These are phyloP conservation scores for Tachycineta bicolor DNA, from an alignment of 2,113 vertebrate species.

Conservation along the genomic window DNA sequence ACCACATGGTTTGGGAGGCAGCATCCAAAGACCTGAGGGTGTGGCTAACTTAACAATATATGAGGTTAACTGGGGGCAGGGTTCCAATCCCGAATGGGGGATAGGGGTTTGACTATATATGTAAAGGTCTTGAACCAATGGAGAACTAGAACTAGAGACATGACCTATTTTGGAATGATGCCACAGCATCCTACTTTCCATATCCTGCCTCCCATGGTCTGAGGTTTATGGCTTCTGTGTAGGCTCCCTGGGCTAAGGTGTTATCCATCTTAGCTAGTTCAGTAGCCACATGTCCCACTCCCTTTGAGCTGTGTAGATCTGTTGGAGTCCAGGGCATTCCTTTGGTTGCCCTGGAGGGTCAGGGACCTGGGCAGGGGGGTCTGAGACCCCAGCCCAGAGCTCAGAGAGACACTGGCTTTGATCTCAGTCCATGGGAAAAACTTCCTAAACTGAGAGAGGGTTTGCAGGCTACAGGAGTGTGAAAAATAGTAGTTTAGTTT, in stretches of 20 bases:
- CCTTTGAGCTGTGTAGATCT: too few species aligned
- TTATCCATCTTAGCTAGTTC: not conserved
- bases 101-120: not conserved
- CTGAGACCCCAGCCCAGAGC: too few species aligned
- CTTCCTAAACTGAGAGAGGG: too few species aligned
- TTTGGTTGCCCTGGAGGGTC: too few species aligned
- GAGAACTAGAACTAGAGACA: not conserved
- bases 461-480: too few species aligned
- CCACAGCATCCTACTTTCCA: not conserved
- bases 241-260: not conserved
- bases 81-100: not conserved
- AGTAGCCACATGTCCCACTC: not conserved
- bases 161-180: not conserved
- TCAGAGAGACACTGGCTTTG: too few species aligned
- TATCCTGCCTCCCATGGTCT: not conserved
- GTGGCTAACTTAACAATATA: not conserved
- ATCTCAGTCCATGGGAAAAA: too few species aligned
- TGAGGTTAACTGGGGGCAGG: not conserved
- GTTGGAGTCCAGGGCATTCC: too few species aligned
- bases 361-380: too few species aligned
- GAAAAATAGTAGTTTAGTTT: too few species aligned
- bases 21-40: not conserved
- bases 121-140: not conserved
- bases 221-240: not conserved
- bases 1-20: not conserved